Evolutionary conservation across 1,140 invertebrate genomes (phyloP).

Genomic region (Littorina saxatilis): DNA sequence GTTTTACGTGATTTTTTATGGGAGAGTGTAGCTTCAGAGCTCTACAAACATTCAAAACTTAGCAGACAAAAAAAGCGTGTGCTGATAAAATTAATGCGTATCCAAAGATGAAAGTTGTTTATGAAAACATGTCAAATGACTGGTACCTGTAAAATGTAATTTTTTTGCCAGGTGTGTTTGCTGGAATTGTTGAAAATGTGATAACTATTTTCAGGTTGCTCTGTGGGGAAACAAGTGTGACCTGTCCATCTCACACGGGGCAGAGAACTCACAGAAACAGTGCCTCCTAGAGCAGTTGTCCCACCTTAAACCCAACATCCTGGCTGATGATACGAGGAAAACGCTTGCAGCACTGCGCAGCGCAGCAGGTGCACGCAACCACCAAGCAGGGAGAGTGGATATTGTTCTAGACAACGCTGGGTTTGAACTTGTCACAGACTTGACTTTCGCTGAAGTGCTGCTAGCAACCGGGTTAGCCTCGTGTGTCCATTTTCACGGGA

Average conservation of each 20-base stretch:
- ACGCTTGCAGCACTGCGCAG: constrained; percentile 78
- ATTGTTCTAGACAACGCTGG: constrained; percentile 96
- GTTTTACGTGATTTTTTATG: no score
- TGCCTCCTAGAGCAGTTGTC: constrained; percentile 82
- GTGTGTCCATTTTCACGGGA: constrained; percentile 89
- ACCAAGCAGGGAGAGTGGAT: constrained; percentile 77
- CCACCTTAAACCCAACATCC: constrained; percentile 80
- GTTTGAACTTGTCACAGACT: constrained; percentile 93
- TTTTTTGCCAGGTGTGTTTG: no score
- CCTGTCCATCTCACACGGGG: constrained; percentile 88
- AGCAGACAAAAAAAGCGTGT: no score
- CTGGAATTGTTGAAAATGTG: no score
- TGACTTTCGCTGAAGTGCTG: constrained; percentile 91
- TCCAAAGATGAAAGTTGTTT: no score
- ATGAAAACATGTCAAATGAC: no score
- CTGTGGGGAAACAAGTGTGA: constrained; percentile 89
- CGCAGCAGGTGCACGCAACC: constrained; percentile 55
- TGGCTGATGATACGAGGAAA: constrained; percentile 81
- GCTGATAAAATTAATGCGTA: no score
- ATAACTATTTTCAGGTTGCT: constrained; percentile 75
- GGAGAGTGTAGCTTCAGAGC: no score
- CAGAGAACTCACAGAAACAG: constrained; percentile 77
- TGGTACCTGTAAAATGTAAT: no score
- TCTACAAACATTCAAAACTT: no score
- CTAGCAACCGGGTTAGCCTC: constrained; percentile 81